phyloP scores from a whole-genome alignment of 2,113 vertebrate genomes.

The Arenaria interpres region DNA sequence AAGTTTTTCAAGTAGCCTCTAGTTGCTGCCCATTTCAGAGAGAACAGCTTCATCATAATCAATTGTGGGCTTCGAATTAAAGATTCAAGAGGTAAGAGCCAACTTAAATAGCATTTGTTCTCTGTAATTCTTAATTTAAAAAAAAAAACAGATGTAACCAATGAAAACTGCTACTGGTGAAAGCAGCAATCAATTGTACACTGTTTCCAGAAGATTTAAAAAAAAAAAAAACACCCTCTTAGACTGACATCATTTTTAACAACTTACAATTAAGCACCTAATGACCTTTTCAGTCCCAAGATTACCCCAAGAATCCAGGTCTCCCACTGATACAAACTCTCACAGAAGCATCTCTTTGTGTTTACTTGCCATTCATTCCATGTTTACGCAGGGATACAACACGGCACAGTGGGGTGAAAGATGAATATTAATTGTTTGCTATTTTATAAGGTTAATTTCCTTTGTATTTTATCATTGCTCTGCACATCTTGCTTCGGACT shows the following conservation, averaged over 20 bases:
- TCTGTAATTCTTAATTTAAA: conserved; percentile 32
- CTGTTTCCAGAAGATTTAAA: background rate
- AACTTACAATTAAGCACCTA: background rate
- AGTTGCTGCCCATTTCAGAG: conserved; percentile 38
- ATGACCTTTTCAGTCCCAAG: background rate
- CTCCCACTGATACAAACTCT: background rate
- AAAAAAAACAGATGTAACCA: background rate
- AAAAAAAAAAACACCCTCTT: background rate
- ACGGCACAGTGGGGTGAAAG: fast-evolving
- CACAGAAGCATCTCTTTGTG: background rate
- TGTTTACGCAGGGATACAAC: background rate
- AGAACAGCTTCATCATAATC: conserved; percentile 34
- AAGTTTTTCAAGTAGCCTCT: conserved; percentile 48
- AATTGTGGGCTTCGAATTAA: conserved; percentile 43
- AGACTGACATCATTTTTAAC: background rate
- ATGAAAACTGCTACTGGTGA: background rate
- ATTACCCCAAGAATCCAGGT: background rate
- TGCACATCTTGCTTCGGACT: background rate
- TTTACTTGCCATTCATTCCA: background rate
- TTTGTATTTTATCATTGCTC: background rate
- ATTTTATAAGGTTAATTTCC: background rate
- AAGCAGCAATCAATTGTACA: conserved; percentile 23
- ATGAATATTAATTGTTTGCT: background rate
- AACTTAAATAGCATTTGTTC: conserved; percentile 24
- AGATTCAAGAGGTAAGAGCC: conserved; percentile 59